A percentile compares a stretch with the other conserved stretches of the same genome.
phyloP scores from a whole-genome alignment of 1,140 invertebrate genomes.

The Solen grandis region DNA sequence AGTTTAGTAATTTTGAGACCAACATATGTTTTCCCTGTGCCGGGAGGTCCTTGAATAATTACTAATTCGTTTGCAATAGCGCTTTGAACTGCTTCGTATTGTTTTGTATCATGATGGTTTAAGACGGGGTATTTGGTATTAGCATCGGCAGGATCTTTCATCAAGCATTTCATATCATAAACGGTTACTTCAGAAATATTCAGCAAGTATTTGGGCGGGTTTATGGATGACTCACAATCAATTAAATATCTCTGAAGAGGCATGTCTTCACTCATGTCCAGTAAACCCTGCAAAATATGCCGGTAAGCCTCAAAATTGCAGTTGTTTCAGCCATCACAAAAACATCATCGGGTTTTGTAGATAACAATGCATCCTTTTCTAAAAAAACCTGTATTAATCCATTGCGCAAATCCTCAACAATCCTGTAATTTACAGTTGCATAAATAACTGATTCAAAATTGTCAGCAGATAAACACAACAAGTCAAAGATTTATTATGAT shows the following conservation, averaged over 20 bases:
- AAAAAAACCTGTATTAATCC: conserved; percentile 80
- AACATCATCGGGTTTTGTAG: conserved; percentile 38
- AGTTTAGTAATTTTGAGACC: conserved; percentile 76
- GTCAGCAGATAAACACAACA: conserved; percentile 86
- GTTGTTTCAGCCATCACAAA: conserved; percentile 82
- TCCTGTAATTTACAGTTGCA: conserved; percentile 85
- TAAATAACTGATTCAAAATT: conserved; percentile 86
- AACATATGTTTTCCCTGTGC: conserved; percentile 74
- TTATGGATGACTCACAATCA: conserved; percentile 65
- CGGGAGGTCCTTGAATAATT: conserved; percentile 86
- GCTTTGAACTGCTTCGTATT: conserved; percentile 79
- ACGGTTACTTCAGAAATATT: neutral
- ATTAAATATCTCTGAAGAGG: conserved; percentile 79
- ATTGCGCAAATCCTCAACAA: conserved; percentile 74
- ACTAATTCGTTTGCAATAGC: conserved; percentile 81
- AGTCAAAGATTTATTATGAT: too few relatives aligned
- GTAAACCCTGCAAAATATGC: conserved; percentile 80
- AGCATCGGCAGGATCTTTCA: neutral
- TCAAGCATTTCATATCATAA: neutral
- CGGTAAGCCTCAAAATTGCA: conserved; percentile 83
- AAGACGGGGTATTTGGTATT: conserved; percentile 15
- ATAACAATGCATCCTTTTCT: conserved; percentile 57
- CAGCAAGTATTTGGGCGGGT: conserved; percentile 70
- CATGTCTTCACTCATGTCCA: conserved; percentile 74
- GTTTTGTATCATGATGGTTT: conserved; percentile 74